A percentile compares a stretch with the other conserved stretches of the same genome.
Evolutionary conservation across 2,888 invertebrate species (phyloP).

Genomic region (Clistopyga incitator): DNA sequence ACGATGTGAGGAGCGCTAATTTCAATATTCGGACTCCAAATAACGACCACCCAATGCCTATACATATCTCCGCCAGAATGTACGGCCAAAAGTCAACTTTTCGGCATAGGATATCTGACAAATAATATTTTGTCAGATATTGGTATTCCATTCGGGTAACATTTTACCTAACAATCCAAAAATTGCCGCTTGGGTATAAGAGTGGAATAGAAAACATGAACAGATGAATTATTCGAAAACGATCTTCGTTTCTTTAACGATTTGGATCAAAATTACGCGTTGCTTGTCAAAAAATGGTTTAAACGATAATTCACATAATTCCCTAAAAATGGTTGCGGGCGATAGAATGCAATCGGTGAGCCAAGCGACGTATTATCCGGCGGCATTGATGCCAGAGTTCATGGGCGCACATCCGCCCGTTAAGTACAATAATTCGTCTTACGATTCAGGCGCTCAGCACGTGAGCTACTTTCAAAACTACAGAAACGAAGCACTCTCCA

Average conservation of each 20-base stretch:
- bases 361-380: conserved; percentile 46
- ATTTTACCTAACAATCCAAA: too few species aligned
- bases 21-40: too few species aligned
- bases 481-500: conserved; percentile 83
- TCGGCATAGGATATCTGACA: too few species aligned
- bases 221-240: neutral
- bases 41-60: too few species aligned
- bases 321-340: conserved; percentile 13
- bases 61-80: too few species aligned
- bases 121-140: too few species aligned
- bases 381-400: conserved; percentile 74
- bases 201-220: neutral
- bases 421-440: conserved; percentile 77
- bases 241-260: conserved; percentile 27
- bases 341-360: conserved; percentile 13
- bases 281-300: neutral
- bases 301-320: neutral
- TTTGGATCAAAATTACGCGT: conserved; percentile 6
- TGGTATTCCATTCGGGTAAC: too few species aligned
- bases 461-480: conserved; percentile 83
- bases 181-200: too few species aligned
- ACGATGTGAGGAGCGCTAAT: too few species aligned
- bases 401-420: conserved; percentile 82
- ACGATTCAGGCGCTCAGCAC: conserved; percentile 73
- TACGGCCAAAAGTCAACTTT: too few species aligned